These are phyloP conservation scores for Albula glossodonta DNA, from an alignment of 2,113 vertebrate genomes.

Conservation along the genomic window DNA sequence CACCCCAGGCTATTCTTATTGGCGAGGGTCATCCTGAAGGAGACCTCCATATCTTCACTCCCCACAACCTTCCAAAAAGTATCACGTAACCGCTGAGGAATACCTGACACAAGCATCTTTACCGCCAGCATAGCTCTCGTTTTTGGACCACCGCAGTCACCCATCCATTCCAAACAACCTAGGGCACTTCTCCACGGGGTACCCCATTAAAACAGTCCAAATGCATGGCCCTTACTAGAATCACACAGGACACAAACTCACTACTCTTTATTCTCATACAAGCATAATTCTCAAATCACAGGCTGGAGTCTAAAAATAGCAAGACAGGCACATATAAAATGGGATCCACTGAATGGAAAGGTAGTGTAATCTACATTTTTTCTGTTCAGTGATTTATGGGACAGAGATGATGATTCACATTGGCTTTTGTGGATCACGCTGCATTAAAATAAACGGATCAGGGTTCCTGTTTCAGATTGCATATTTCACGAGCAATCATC, in stretches of 20 bases:
- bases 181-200: too few species aligned
- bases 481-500: slow-evolving; percentile 39
- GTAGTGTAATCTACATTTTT: background rate
- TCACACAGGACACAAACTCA: background rate
- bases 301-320: background rate
- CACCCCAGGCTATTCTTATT: background rate
- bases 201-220: too few species aligned
- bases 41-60: background rate
- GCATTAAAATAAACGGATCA: slow-evolving; percentile 13
- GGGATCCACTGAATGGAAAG: background rate
- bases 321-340: background rate
- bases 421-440: slow-evolving; percentile 19
- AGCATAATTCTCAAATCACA: background rate
- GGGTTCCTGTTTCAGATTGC: slow-evolving; percentile 5
- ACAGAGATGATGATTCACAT: slow-evolving; percentile 5
- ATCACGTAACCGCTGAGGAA: background rate
- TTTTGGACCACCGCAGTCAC: background rate
- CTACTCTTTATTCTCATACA: background rate
- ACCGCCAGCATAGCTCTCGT: too few species aligned
- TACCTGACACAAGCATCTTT: background rate
- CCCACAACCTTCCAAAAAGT: background rate
- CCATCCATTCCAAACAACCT: background rate
- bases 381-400: slow-evolving; percentile 18
- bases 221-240: too few species aligned
- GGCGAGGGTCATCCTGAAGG: background rate